Percentiles rank a stretch among this genome's conserved stretches.
phyloP scores from a whole-genome alignment of 2,113 vertebrate species.

The Notarius quadriscutis region DNA sequence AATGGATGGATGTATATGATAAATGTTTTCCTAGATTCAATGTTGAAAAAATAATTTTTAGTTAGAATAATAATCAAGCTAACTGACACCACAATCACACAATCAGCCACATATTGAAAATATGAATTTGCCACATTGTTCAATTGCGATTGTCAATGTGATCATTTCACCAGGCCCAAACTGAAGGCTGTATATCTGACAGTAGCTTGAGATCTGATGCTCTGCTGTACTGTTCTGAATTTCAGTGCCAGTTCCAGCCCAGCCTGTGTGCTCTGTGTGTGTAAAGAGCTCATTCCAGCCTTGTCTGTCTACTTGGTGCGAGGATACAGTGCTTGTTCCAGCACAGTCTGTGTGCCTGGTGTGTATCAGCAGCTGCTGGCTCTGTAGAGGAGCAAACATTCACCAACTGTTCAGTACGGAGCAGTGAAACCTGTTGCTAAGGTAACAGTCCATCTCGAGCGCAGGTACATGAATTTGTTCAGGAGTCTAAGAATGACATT shows the following conservation, averaged over 20 bases:
- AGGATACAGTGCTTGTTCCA: constrained; percentile 15
- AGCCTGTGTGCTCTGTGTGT: constrained; percentile 31
- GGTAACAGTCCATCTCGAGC: constrained; percentile 59
- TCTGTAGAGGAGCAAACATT: constrained; percentile 24
- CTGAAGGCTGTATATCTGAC: neutral
- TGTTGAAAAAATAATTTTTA: neutral
- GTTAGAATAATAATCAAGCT: neutral
- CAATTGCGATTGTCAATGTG: neutral
- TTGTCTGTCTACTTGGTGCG: constrained; percentile 20
- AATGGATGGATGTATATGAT: too few relatives aligned
- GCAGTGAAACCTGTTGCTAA: constrained; percentile 60
- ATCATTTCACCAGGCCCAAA: neutral
- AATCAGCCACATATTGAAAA: neutral
- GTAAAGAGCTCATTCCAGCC: constrained; percentile 36
- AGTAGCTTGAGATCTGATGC: neutral
- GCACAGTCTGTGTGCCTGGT: constrained; percentile 13
- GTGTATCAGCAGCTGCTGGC: constrained; percentile 35
- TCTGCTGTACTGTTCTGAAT: constrained; percentile 8
- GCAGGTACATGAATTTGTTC: constrained; percentile 7
- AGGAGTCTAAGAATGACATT: constrained; percentile 57
- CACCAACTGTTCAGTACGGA: constrained; percentile 47
- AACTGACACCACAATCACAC: neutral
- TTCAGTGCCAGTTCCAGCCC: constrained; percentile 9
- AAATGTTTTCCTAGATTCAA: neutral
- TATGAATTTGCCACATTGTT: neutral